Evolutionary conservation across 2,888 invertebrate species (phyloP).

Genomic region (Tachina grossa): DNA sequence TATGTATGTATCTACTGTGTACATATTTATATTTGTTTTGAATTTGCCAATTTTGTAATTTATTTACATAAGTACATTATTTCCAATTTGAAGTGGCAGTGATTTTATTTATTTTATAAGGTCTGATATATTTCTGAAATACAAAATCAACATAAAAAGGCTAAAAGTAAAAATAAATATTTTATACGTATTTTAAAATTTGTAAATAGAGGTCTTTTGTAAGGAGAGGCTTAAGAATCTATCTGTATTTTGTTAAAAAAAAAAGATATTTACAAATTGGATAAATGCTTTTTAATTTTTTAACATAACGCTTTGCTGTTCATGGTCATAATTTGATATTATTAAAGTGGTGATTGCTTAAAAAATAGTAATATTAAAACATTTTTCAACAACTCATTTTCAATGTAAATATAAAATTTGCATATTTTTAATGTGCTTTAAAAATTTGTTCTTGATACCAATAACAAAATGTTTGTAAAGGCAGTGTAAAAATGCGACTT

Average conservation of each 20-base stretch:
- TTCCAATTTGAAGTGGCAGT: slow-evolving; percentile 56
- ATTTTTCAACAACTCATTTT: slow-evolving; percentile 36
- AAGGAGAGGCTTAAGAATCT: slow-evolving; percentile 4
- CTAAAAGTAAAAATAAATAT: slow-evolving; percentile 42
- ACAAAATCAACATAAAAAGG: slow-evolving; percentile 38
- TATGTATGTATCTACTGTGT: no score
- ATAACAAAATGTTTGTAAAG: slow-evolving; percentile 61
- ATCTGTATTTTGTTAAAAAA: not conserved
- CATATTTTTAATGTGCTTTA: slow-evolving; percentile 13
- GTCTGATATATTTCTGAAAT: slow-evolving; percentile 40
- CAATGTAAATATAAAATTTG: slow-evolving; percentile 40
- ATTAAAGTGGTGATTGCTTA: not conserved
- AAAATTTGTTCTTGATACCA: slow-evolving; percentile 14
- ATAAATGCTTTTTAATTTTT: slow-evolving; percentile 50
- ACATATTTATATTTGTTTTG: no score
- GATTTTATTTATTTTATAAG: slow-evolving; percentile 40
- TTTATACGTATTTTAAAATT: slow-evolving; percentile 39
- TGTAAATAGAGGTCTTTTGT: slow-evolving; percentile 59
- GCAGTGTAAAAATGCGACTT: slow-evolving; percentile 68
- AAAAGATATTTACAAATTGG: slow-evolving; percentile 50
- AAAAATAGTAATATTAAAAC: slow-evolving; percentile 21
- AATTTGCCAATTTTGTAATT: no score
- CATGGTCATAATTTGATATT: not conserved
- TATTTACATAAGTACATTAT: not conserved
- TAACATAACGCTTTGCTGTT: not conserved